Evolutionary conservation across 1,140 invertebrate genomes (phyloP), one percentile per base, ranked within the genome.

Genomic region (Megalopta genalis): DNA sequence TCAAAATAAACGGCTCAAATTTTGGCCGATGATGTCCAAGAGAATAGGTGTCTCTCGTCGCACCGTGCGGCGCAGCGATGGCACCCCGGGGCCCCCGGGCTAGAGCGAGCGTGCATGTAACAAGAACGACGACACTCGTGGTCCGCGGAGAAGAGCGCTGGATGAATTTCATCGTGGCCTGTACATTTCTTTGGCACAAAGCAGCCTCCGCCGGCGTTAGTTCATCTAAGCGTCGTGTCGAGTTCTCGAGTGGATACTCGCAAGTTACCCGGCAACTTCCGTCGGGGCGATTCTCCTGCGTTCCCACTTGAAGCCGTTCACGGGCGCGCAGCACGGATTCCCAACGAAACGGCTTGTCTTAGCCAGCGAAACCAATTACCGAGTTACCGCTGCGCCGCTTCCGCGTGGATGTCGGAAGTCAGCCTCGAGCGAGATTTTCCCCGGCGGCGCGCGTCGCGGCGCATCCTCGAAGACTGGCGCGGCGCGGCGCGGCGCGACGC

Each of bases 361-460:
- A 78, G 70, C 63, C 74, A 37, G 49, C 66, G 27, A 84, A 83
- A 84, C 69, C 80, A 86, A 86, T 86, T 86, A 86, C 68, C 69
- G 39, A 21, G 39, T 23, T 9, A 27, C 14, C 69, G 57, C 39
- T 37, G 18, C 66, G 25, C 52, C 49, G 66, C 32, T 54, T 54
- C 46, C 32, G n/a, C 49, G 67, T n/a, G 49, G 27, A 32, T 39
- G 23, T 60, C 57, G 12, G 9, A 37, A 69, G 23, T 27, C 39
- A 60, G 69, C 69, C 54, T 1, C 4, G 54, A 37, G 69, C 67
- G 32, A 71, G 69, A 60, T 42, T 59, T 71, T 60, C n/a, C 16
- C 32, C 23, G 25, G 49, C 12, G 12, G 32, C 32, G 8, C 9
- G 42, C 21, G 18, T 65, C 14, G 32, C 32, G 57, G 4, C 16